Conservation (phyloP, 2,888 invertebrate genomes). For the Morpho helenor region DNA sequence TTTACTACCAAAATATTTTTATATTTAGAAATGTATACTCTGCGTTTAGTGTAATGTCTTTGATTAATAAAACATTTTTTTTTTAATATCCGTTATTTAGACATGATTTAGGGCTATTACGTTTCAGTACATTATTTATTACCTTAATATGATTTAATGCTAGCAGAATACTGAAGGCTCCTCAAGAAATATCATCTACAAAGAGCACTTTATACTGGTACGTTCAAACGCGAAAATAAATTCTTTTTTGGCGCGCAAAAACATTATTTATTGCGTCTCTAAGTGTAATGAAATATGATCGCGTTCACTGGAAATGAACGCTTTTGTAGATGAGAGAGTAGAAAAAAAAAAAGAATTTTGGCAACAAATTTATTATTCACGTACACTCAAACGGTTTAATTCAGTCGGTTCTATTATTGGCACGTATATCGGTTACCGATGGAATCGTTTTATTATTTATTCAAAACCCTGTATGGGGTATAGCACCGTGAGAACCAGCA, state of each 20-base stretch:
- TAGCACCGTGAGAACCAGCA: conserved; percentile 23
- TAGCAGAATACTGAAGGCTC: background rate
- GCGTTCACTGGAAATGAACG: conserved; percentile 16
- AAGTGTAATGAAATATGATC: conserved; percentile 23
- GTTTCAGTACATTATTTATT: conserved; percentile 5
- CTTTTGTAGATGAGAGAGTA: conserved; percentile 1
- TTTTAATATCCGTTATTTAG: too few relatives aligned
- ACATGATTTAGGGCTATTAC: background rate
- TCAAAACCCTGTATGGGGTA: conserved; percentile 23
- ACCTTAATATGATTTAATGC: conserved; percentile 4
- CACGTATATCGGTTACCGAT: conserved; percentile 19
- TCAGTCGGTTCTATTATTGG: conserved; percentile 21
- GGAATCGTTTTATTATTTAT: conserved; percentile 29
- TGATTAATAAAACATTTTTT: too few relatives aligned
- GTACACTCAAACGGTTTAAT: conserved; percentile 19
- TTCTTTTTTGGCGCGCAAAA: conserved; percentile 8
- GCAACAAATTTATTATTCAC: conserved; percentile 23
- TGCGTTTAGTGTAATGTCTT: too few relatives aligned
- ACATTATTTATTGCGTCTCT: conserved; percentile 19
- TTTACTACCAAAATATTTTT: too few relatives aligned
- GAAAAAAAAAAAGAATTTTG: conserved; percentile 15
- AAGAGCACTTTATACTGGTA: conserved; percentile 1
- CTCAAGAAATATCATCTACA: conserved; percentile 2
- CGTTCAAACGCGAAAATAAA: conserved; percentile 12
- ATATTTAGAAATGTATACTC: too few relatives aligned